phyloP scores from a whole-genome alignment of 2,113 vertebrate genomes.

The Crocuta crocuta region DNA sequence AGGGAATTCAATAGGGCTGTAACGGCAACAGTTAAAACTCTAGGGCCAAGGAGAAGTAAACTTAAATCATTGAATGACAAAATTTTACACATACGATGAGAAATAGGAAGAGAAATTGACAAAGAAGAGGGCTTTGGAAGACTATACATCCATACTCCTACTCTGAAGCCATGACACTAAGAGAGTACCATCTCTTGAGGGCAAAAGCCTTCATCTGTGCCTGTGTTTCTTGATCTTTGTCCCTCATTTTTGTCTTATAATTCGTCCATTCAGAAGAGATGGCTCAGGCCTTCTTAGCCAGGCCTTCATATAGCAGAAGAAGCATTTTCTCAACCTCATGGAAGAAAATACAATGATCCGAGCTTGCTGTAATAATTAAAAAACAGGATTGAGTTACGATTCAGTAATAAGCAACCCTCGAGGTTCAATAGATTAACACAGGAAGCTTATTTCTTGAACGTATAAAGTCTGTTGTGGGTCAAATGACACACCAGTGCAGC shows the following conservation, averaged over 20 bases:
- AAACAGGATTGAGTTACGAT: background rate
- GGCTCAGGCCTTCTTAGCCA: background rate
- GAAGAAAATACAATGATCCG: constrained; percentile 3
- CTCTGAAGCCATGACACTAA: background rate
- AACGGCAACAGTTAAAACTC: background rate
- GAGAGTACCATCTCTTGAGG: background rate
- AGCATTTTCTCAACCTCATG: background rate
- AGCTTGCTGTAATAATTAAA: background rate
- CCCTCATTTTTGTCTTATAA: background rate
- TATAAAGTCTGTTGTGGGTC: background rate
- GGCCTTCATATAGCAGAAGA: background rate
- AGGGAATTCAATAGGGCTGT: constrained; percentile 16
- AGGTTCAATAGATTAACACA: background rate
- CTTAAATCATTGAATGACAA: background rate
- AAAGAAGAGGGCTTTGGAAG: background rate
- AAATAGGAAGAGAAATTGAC: constrained; percentile 28
- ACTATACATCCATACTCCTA: background rate
- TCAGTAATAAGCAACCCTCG: background rate
- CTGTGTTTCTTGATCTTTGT: background rate
- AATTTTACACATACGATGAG: constrained; percentile 6
- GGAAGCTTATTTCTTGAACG: constrained; percentile 30
- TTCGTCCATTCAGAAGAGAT: background rate
- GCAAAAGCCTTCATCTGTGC: background rate
- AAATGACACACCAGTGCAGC: background rate
- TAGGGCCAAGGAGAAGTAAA: background rate